Base-by-base conservation (phyloP, 2,797 vertebrate species). In the Oreonectes daqikongensis region DNA sequence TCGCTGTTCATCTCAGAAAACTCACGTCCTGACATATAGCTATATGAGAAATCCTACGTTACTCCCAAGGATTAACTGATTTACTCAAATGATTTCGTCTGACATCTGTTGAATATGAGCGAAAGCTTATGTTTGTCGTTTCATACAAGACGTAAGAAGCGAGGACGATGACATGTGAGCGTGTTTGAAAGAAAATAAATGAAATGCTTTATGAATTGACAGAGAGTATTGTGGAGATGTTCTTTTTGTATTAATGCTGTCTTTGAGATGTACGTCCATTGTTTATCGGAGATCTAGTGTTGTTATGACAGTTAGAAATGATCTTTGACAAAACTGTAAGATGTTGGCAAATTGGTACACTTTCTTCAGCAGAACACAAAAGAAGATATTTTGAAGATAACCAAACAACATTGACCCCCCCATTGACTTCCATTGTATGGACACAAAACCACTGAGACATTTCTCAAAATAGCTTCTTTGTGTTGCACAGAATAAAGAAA, bases 131-230 rank as follows among this genome's bases (percentile, higher is more conserved):
- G 46, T 70, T 71, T 75, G 44, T 67, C 32, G 12, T 26, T n/a
- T 64, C 3, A 38, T 15, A 4, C 4, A 26, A n/a, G 20, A 30
- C 78, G 73, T 82, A 84, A 81, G 84, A 81, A 82, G 1, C 22
- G 20, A 11, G 76, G 35, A 65, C 57, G 69, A n/a, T 79, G 48
- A 69, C 60, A 38, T 42, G n/a, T 60, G 59, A 30, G 55, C 6
- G 5, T 22, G 71, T 53, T 48, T 8, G 42, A 48, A 44, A 53
- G 44, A 22, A 81, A 86, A 87, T 80, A 83, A 86, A 90, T 86
- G 85, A 86, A 85, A 78, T 1, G 20, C 84, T 66, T 89, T 84
- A 87, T 85, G 89, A 88, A 90, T 90, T 89, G 69, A 89, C 80
- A 79, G 79, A 68, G n/a, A 9, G 20, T 9, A 59, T 85, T 81